Evolutionary conservation across 2,797 vertebrate species (phyloP), one percentile per base, ranked within the genome.

Genomic region (Tragopan temminckii): DNA sequence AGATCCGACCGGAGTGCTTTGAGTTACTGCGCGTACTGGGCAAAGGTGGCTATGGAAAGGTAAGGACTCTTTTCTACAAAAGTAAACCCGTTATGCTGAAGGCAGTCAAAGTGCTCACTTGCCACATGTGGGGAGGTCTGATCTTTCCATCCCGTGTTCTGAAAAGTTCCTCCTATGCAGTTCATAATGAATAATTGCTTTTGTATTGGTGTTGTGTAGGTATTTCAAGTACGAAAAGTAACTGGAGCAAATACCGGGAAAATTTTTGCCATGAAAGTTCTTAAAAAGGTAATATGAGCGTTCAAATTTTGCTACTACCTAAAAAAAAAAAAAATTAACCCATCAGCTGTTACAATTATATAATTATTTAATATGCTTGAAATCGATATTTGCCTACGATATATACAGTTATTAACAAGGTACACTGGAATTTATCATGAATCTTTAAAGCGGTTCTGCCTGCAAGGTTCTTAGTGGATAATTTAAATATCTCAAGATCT

Each of bases 251-350:
- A 98, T 95, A 98, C 98, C 9, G 98, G 99, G 94, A 99, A 99
- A 94, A 99, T 99, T 97, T 99, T 99, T 98, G 99, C 99, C 52
- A 99, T 99, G 99, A 99, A 99, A 92, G 99, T 99, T 94, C 98
- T 99, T 94, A 99, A 99, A 98, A 99, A 99, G 98, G 99, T 99
- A 97, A 98, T 80, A 80, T 40, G 29, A 20, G 29, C 61, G 15
- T 52, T 84, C 55, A 9, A 1, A 1, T 63, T 66, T 78, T 16
- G 14, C 21, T 92, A 0, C 42, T 78, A 1, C 45, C 35, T 70
- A 43, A 43, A 43, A 43, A 42, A 20, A 64, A 6, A 40, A 68
- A 48, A n/a, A 3, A 35, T 11, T 53, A 0, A 11, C 5, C 27
- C 10, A 75, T 74, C 48, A 58, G 57, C 27, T 91, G 21, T 75